Evolutionary conservation across 2,797 vertebrate species (phyloP).

Genomic region (Poeciliopsis paucimaculata): DNA sequence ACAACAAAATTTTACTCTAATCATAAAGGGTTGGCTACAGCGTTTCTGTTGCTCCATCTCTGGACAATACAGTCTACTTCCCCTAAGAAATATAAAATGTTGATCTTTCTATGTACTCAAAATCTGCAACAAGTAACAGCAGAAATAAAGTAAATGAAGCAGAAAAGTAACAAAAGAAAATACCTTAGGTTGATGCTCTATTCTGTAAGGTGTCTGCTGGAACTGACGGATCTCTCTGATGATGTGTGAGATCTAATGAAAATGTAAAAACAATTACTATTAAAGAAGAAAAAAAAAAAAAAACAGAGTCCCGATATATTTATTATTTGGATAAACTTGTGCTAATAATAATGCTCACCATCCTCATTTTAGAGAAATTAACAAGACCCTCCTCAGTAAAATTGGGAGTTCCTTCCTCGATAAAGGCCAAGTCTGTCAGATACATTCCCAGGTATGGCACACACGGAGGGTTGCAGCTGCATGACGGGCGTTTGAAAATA

Average conservation of each 20-base stretch:
- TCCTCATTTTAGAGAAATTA: conserved; percentile 99
- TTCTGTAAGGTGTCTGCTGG: conserved; percentile 96
- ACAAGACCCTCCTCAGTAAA: conserved; percentile 97
- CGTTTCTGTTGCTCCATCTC: not conserved
- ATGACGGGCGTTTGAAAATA: not conserved
- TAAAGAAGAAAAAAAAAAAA: not conserved
- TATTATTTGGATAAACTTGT: not conserved
- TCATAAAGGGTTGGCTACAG: not conserved
- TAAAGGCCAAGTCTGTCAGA: conserved; percentile 94
- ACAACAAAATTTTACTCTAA: not conserved
- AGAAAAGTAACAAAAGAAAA: conserved; percentile 3
- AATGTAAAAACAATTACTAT: conserved; percentile 6
- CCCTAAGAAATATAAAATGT: not conserved
- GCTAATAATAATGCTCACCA: conserved; percentile 79
- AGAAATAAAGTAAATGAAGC: not conserved
- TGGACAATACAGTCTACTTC: not conserved
- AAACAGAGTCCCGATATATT: not conserved
- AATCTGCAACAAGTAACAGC: not conserved
- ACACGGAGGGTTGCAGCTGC: conserved; percentile 93
- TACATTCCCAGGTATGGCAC: conserved; percentile 98
- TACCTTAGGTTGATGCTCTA: conserved; percentile 95
- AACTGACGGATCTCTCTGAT: conserved; percentile 97
- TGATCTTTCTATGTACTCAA: not conserved
- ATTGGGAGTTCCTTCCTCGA: conserved; percentile 96
- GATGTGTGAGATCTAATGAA: conserved; percentile 92